Evolutionary conservation across 2,888 invertebrate genomes (phyloP), one percentile per base, ranked within the genome.

Genomic region (Pediacus dermestoides): DNA sequence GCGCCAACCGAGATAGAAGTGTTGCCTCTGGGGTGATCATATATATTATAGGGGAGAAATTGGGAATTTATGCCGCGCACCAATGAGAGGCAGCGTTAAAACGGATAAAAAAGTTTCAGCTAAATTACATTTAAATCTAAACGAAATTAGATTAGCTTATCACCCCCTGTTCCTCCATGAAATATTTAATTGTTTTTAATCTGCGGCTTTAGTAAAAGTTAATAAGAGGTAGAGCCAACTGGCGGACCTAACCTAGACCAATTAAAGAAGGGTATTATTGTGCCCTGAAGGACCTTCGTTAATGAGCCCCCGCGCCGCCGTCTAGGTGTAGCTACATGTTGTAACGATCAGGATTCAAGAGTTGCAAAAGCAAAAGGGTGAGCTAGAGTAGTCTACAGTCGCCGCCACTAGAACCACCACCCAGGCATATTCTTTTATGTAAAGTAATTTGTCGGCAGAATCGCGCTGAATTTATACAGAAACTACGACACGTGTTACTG

Each of bases 1-100:
- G n/a, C n/a, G 31, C 37, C 34, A 33, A 44, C 33, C 37, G 40
- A 21, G 37, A 37, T 31, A 41, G 40, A 34, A 44, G 37, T 34
- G 41, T 34, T 27, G 28, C 39, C 44, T 36, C 41, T 15, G 12
- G 44, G 31, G 44, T 41, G 44, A 41, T 41, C 40, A 44, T 37
- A 40, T 37, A 40, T 39, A 39, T n/a, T n/a, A n/a, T n/a, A n/a
- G n/a, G 21, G 21, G 21, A 6, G 21, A 18, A 10, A 26, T 26
- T 9, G 27, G 6, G 27, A 26, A 18, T 18, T 18, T 18, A 18
- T 18, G 21, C 21, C n/a, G n/a, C n/a, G 21, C 6, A n/a, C 21
- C 21, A 7, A n/a, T 18, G n/a, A 18, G n/a, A 18, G n/a, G n/a
- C n/a, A 18, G 21, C n/a, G 21, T 18, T 7, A n/a, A n/a, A n/a